Conservation (phyloP, 2,113 vertebrate species). For the Propithecus coquereli region DNA sequence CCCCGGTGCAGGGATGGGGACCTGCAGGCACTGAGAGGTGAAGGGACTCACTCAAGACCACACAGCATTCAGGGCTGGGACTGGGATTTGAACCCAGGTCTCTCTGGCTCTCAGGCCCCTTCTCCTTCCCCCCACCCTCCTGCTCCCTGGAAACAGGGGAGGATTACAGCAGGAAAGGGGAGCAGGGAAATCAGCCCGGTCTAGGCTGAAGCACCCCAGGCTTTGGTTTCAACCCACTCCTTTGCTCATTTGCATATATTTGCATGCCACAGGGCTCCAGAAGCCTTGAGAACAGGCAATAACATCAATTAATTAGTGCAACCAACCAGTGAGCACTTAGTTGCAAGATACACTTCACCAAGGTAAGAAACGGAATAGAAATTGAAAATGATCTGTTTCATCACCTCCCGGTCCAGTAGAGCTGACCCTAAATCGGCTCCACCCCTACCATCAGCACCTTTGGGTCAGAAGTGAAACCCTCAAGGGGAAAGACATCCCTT, state of each 20-base stretch:
- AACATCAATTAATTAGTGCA: slow-evolving; percentile 46
- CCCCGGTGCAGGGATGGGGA: not conserved
- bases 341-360: not conserved
- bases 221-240: not conserved
- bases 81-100: not conserved
- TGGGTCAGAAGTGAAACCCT: not conserved
- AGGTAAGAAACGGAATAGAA: not conserved
- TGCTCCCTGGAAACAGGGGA: too few relatives aligned
- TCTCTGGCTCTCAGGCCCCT: not conserved
- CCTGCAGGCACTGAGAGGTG: not conserved
- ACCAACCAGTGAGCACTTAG: not conserved
- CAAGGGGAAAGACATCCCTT: not conserved
- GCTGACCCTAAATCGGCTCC: not conserved
- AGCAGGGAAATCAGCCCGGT: not conserved
- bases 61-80: not conserved
- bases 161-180: not conserved
- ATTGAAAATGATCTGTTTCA: not conserved
- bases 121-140: not conserved
- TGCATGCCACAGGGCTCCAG: not conserved
- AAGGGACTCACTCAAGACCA: not conserved
- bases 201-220: not conserved
- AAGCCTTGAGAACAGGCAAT: not conserved
- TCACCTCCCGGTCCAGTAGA: not conserved
- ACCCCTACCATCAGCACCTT: not conserved
- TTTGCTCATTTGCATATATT: slow-evolving; percentile 31